Percentiles rank a stretch among this genome's conserved stretches.
phyloP scores from a whole-genome alignment of 2,797 vertebrate genomes.

The Aphelocoma californica region DNA sequence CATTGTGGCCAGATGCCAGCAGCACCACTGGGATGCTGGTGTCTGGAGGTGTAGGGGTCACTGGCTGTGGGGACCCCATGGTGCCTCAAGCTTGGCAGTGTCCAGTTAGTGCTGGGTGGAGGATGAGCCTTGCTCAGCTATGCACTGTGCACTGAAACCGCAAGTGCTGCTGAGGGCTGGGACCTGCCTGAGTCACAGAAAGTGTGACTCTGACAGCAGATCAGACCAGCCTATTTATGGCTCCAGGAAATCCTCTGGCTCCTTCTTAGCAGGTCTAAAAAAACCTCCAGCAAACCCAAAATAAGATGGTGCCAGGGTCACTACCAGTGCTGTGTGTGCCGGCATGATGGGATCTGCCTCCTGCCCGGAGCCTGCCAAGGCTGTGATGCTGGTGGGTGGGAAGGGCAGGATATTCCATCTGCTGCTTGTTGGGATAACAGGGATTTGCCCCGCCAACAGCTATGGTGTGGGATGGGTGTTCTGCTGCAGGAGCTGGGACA shows the following conservation, averaged over 20 bases:
- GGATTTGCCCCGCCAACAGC: background rate
- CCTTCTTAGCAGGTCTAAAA: background rate
- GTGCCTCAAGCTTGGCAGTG: background rate
- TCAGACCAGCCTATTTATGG: background rate
- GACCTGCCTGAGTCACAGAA: background rate
- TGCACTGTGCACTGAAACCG: background rate
- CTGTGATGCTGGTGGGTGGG: background rate
- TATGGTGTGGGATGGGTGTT: background rate
- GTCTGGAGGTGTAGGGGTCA: background rate
- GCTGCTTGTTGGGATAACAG: background rate
- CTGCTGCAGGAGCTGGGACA: background rate
- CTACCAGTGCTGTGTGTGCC: background rate
- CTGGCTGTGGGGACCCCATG: background rate
- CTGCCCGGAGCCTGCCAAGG: background rate
- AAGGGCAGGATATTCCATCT: background rate
- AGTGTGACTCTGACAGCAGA: background rate
- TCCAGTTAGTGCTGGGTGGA: background rate
- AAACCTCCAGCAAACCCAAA: background rate
- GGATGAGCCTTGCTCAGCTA: background rate
- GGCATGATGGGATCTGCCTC: background rate
- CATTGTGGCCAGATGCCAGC: background rate
- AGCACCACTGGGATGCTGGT: background rate
- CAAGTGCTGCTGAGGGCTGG: background rate
- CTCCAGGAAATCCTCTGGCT: background rate
- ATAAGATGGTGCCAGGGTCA: background rate